These are phyloP conservation scores for Morpho achilles DNA, from an alignment of 2,888 invertebrate genomes.

Conservation along the genomic window DNA sequence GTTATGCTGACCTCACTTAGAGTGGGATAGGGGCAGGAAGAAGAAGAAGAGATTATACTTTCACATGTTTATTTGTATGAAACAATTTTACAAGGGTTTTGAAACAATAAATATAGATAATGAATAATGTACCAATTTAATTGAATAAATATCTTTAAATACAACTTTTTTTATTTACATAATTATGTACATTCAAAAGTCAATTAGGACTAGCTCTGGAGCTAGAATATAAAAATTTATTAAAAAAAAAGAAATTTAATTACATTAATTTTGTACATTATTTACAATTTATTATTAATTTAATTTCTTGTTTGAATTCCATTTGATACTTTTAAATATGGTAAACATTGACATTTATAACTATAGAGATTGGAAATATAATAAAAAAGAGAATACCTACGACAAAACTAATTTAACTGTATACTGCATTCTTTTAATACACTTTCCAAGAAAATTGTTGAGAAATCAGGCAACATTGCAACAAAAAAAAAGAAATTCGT, in stretches of 20 bases:
- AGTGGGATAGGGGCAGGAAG: no score
- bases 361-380: no score
- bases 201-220: constrained; percentile 45
- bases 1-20: no score
- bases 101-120: constrained; percentile 69
- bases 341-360: no score
- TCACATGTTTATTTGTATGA: constrained; percentile 54
- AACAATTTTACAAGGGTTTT: constrained; percentile 72
- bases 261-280: constrained; percentile 58
- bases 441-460: no score
- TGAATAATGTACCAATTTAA: constrained; percentile 60
- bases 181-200: constrained; percentile 58
- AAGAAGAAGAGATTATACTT: background rate
- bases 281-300: constrained; percentile 44
- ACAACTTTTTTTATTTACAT: constrained; percentile 58
- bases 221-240: constrained; percentile 56
- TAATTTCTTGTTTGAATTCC: background rate
- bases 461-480: no score
- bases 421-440: no score
- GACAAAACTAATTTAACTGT: no score
- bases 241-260: constrained; percentile 42
- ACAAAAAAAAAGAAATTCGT: no score
- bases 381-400: no score
- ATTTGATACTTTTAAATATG: background rate
- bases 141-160: constrained; percentile 68